A percentile compares a stretch with the other conserved stretches of the same genome.
These are phyloP conservation scores for Opisthograptis luteolata DNA, from an alignment of 2,888 invertebrate species.

Conservation along the genomic window DNA sequence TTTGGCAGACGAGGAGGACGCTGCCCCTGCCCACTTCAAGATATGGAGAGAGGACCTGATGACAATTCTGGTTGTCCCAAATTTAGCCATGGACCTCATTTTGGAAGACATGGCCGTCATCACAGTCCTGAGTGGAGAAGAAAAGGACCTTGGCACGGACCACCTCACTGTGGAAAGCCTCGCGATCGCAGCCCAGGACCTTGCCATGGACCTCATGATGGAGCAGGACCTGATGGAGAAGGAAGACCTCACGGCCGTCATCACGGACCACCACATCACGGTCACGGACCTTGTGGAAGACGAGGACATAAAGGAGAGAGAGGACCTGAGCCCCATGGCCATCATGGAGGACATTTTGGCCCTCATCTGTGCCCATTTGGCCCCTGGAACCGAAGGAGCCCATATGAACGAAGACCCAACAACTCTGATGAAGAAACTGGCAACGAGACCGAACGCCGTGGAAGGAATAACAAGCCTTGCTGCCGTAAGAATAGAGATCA, in stretches of 20 bases:
- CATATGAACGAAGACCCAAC: slow-evolving; percentile 2
- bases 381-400: slow-evolving; percentile 11
- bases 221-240: not conserved
- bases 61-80: not conserved
- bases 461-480: slow-evolving; percentile 17
- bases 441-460: slow-evolving; percentile 22
- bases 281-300: slow-evolving; percentile 1
- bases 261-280: slow-evolving; percentile 1
- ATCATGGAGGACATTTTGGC: slow-evolving; percentile 2
- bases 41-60: not conserved
- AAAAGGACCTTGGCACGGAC: slow-evolving; percentile 1
- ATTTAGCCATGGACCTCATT: not conserved
- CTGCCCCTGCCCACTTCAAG: not conserved
- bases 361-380: slow-evolving; percentile 9
- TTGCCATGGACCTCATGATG: not conserved
- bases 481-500: slow-evolving; percentile 22
- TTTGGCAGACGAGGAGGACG: slow-evolving; percentile 5
- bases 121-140: not conserved
- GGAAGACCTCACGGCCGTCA: not conserved
- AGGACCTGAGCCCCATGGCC: not conserved
- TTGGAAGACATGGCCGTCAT: not conserved
- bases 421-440: slow-evolving; percentile 24
- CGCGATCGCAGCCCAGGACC: not conserved
- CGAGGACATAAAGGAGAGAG: not conserved
- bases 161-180: slow-evolving; percentile 5